Conservation (phyloP, 2,113 vertebrate species). For the Nesoenas mayeri region DNA sequence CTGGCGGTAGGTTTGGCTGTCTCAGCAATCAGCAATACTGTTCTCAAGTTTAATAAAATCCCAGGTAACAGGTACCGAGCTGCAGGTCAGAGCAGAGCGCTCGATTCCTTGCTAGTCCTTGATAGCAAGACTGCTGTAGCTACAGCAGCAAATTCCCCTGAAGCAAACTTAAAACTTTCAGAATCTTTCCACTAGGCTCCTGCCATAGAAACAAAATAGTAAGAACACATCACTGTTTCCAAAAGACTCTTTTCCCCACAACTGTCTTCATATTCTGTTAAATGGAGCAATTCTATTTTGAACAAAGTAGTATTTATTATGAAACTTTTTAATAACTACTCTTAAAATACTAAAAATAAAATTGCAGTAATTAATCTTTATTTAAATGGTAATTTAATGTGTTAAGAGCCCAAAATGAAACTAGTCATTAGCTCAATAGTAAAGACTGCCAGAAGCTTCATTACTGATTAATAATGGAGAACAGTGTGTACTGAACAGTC, state of each 20-base stretch:
- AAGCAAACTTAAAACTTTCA: neutral
- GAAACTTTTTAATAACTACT: slow-evolving; percentile 60
- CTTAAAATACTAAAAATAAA: slow-evolving; percentile 64
- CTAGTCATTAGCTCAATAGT: slow-evolving; percentile 53
- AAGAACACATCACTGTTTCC: neutral
- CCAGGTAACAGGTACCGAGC: neutral
- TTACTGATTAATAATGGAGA: slow-evolving; percentile 64
- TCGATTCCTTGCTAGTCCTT: neutral
- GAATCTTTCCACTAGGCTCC: neutral
- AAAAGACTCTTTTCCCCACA: neutral
- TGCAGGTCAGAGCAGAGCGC: neutral
- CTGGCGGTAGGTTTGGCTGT: neutral
- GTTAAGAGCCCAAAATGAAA: slow-evolving; percentile 55
- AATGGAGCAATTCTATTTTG: neutral
- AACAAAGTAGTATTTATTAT: slow-evolving; percentile 36
- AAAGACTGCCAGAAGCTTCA: slow-evolving; percentile 61
- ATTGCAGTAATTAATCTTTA: slow-evolving; percentile 58
- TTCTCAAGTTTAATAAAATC: slow-evolving; percentile 1
- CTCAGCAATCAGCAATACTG: neutral
- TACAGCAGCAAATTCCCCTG: neutral
- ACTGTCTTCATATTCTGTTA: neutral
- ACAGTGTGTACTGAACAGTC: slow-evolving; percentile 16
- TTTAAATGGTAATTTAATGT: slow-evolving; percentile 64
- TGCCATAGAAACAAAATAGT: neutral
- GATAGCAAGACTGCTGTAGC: neutral